These are phyloP conservation scores for Lasiurus cinereus DNA, from an alignment of 2,113 vertebrate genomes.

Conservation along the genomic window DNA sequence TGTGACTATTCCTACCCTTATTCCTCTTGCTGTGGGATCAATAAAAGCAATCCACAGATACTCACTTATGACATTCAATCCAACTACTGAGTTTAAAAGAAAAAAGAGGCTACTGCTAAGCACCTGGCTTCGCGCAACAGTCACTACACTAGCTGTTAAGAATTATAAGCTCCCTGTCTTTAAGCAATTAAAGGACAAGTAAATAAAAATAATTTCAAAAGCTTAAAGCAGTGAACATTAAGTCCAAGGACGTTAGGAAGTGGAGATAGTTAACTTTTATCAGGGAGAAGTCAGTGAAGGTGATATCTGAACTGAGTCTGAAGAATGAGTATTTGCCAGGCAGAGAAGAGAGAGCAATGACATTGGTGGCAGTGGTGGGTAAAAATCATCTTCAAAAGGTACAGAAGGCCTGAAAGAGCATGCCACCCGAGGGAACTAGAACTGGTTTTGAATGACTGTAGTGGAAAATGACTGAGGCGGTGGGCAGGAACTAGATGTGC, in stretches of 20 bases:
- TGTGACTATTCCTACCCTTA: background rate
- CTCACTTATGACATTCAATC: background rate
- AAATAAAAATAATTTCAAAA: slow-evolving; percentile 47
- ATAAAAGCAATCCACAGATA: background rate
- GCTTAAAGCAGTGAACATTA: slow-evolving; percentile 11
- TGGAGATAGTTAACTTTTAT: slow-evolving; percentile 12
- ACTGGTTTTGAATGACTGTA: background rate
- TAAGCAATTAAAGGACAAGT: background rate
- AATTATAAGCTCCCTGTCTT: background rate
- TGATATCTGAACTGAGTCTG: background rate
- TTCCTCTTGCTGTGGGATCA: background rate
- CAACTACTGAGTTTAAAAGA: background rate
- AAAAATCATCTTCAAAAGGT: background rate
- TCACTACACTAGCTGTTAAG: background rate
- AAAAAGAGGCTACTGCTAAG: background rate
- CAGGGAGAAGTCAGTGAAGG: background rate
- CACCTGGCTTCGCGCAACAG: background rate
- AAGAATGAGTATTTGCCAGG: slow-evolving; percentile 1
- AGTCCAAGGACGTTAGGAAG: background rate
- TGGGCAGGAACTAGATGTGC: background rate
- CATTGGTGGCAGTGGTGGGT: background rate
- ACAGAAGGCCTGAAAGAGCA: rapidly evolving
- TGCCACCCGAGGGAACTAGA: background rate
- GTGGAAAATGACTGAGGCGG: background rate
- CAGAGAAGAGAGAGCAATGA: background rate